Base-by-base conservation (phyloP, 2,797 vertebrate species). In the Sebastolobus alascanus region DNA sequence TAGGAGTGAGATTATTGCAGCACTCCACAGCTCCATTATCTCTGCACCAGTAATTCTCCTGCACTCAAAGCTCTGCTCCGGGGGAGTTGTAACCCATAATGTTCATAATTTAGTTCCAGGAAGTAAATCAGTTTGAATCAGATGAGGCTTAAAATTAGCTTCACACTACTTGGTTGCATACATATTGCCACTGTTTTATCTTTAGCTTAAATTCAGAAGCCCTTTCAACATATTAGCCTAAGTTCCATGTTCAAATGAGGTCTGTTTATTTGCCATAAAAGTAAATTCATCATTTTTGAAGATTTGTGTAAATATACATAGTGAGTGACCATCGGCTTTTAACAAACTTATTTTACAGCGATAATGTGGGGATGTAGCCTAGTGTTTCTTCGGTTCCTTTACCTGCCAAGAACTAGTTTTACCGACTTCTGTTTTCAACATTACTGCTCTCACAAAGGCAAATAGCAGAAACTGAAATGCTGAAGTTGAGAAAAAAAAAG, bases 11-110 rank as follows among this genome's bases (percentile, higher is more conserved):
- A 67, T 66, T 31, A 58, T 14, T 71, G 46, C 66, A 50, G 59
- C 72, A 18, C 67, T 54, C 52, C 43, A 68, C 38, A 52, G 31
- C 58, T 64, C 75, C 37, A 82, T 85, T 71, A 78, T 68, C 31
- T 75, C 38, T 55, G 40, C 67, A 59, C 10, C 54, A 67, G 74
- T 79, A n/a, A 75, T 64, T 68, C 12, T 75, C 38, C 38, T 64
- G 67, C 31, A 40, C 58, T 64, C 58, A 68, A 31, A 73, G 20
- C 37, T 63, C 29, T 31, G 56, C 68, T 75, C 31, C 38, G 33
- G 13, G 14, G 13, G 13, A 38, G 35, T 11, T 69, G 55, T 52
- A 58, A 37, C 58, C 25, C 22, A 22, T 31, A 56, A 71, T 67
- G 16, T 68, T 70, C 10, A 40, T 18, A 3, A 35, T 65, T 12